Evolutionary conservation across 2,888 invertebrate species (phyloP), one percentile per base, ranked within the genome.

Genomic region (Amiota communis): DNA sequence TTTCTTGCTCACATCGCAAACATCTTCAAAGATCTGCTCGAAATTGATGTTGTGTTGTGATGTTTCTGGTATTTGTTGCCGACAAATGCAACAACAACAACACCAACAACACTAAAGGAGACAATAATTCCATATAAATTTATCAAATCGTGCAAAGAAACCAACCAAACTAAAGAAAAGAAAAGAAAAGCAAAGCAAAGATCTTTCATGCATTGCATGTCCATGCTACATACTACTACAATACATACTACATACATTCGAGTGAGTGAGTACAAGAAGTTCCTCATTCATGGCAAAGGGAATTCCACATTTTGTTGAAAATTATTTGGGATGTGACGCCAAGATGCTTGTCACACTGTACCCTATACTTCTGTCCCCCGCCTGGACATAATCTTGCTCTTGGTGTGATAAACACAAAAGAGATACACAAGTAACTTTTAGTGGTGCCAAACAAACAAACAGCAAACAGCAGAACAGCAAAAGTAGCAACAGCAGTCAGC

Each of bases 311-410:
- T 84, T 84, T 80, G 81, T 80, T 83, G 79, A 81, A 86, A 86
- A 87, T 86, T 78, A 83, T 86, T 87, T 86, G 86, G 86, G 86
- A 87, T 84, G 86, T 84, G 86, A 85, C 85, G 81, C 79, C 77
- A 79, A 81, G 82, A 84, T 79, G 82, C 80, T 78, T 81, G 80
- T 79, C 78, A 78, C 77, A 71, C 78, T 51, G 53, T 12, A 53
- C 15, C 8, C 12, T 6, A 53, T 53, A 13, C 70, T 65, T 68
- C 56, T 71, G 71, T 53, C 67, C 47, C 53, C 73, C 70, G 71
- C 49, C 74, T 71, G 61, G 51, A 67, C 67, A 8, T 69, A 53
- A 69, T 20, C 53, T 20, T 17, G n/a, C 20, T 53, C 36, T 36
- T 56, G 51, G 47, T 64, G 53, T 57, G 64, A 65, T 64, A 64